A percentile compares a stretch with the other conserved stretches of the same genome.
Conservation (phyloP, 2,797 vertebrate genomes). For the Phalanger gymnotis region DNA sequence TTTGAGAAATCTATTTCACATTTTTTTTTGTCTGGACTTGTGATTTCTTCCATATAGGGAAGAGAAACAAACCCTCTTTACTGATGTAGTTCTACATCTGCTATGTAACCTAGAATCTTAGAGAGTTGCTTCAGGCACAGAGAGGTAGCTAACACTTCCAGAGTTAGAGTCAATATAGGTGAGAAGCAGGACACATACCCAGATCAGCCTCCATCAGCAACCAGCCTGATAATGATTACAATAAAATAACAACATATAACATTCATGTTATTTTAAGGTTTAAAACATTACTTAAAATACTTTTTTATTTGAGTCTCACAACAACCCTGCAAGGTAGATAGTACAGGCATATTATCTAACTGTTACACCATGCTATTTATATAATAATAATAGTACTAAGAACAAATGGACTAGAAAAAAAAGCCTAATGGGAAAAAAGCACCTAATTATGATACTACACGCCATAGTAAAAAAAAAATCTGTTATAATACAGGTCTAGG, state of each 20-base stretch:
- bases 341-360: background rate
- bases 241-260: background rate
- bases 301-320: background rate
- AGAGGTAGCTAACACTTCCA: background rate
- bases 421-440: constrained; percentile 6
- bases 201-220: background rate
- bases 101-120: background rate
- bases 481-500: background rate
- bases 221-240: background rate
- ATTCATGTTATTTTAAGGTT: background rate
- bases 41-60: background rate
- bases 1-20: background rate
- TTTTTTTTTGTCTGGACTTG: background rate
- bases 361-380: background rate
- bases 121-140: background rate
- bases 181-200: background rate
- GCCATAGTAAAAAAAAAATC: background rate
- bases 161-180: background rate
- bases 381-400: constrained; percentile 1
- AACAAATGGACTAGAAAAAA: background rate
- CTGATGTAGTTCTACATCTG: background rate
- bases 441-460: background rate
- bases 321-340: background rate
- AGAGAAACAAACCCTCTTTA: background rate
- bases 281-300: background rate